Conservation (phyloP, 2,113 vertebrate genomes). For the Nothoprocta pentlandii region DNA sequence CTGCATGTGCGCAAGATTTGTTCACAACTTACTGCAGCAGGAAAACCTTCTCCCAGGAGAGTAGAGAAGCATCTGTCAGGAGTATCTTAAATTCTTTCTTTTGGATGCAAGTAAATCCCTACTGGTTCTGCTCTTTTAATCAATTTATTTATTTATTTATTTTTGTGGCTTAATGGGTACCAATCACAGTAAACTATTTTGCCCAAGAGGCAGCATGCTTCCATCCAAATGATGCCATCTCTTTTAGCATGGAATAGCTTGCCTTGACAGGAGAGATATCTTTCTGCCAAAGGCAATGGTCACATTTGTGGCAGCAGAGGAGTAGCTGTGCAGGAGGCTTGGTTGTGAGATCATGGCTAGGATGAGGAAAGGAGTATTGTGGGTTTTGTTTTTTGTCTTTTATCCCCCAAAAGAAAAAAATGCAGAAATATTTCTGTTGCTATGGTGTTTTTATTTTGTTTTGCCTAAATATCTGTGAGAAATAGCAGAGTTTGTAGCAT, state of each 20-base stretch:
- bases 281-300: neutral
- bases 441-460: neutral
- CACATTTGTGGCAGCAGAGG: neutral
- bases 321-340: neutral
- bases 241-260: neutral
- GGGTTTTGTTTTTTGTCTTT: neutral
- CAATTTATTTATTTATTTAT: too few species aligned
- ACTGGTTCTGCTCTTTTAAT: neutral
- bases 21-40: neutral
- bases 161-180: neutral
- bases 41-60: neutral
- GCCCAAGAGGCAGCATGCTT: neutral
- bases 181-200: rapidly evolving
- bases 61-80: neutral
- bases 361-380: neutral
- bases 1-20: neutral
- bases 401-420: neutral
- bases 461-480: neutral
- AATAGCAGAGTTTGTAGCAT: neutral
- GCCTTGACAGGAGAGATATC: neutral
- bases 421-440: too few species aligned
- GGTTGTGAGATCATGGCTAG: neutral
- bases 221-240: neutral
- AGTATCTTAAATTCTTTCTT: neutral
- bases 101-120: neutral